Percentiles rank a stretch among this genome's conserved stretches.
Conservation (phyloP, 2,888 invertebrate species). For the Pseudococcus longispinus region DNA sequence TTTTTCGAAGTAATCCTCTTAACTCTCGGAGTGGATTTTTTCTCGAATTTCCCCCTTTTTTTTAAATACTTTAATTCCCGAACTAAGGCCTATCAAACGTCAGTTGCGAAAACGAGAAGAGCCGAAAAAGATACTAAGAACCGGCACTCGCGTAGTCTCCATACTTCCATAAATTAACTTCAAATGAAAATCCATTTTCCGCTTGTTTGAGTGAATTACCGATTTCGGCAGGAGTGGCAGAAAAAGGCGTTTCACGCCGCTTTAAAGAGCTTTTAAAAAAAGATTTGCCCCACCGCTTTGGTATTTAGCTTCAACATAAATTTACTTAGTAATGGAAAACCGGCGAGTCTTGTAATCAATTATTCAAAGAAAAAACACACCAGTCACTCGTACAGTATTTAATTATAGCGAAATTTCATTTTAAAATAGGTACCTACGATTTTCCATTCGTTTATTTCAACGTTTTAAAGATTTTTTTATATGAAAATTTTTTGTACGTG, state of each 20-base stretch:
- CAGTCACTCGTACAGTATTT: background rate
- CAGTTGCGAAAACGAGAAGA: constrained; percentile 40
- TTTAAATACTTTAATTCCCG: constrained; percentile 53
- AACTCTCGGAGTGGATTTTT: constrained; percentile 15
- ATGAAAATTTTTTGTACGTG: background rate
- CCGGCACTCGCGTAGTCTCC: constrained; percentile 46
- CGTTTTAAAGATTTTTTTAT: background rate
- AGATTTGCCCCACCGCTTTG: constrained; percentile 38
- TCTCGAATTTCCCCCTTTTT: background rate
- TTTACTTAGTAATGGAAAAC: constrained; percentile 43
- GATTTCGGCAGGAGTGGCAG: constrained; percentile 53
- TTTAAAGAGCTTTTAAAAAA: constrained; percentile 50
- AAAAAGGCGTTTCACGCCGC: constrained; percentile 54
- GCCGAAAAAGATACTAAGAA: constrained; percentile 45
- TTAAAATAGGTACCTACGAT: background rate
- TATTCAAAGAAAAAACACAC: background rate
- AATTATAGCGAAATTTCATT: background rate
- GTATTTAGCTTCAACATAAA: constrained; percentile 53
- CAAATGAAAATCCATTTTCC: constrained; percentile 56
- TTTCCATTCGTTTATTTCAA: background rate
- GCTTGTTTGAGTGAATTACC: constrained; percentile 56
- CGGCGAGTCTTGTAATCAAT: constrained; percentile 12
- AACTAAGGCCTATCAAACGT: constrained; percentile 50
- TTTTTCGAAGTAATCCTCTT: constrained; percentile 30
- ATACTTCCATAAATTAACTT: constrained; percentile 55